Conservation (phyloP, 2,113 vertebrate genomes). For the Rhinolophus ferrumequinum region DNA sequence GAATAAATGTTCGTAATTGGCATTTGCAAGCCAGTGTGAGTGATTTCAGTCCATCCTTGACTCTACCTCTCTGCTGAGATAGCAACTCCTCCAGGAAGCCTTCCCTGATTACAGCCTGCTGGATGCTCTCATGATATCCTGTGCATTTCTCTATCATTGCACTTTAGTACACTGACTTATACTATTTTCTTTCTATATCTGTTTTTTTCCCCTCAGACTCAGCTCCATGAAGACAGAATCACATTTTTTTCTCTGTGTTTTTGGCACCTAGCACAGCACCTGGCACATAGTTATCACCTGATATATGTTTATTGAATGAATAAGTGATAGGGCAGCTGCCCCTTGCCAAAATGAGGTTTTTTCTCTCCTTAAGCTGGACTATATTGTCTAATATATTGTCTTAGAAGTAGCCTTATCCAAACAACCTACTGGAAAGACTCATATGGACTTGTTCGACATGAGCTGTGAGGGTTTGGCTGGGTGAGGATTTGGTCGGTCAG, state of each 20-base stretch:
- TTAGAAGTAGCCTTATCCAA: slow-evolving; percentile 37
- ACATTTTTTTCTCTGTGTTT: neutral
- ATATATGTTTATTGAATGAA: neutral
- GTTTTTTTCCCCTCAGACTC: neutral
- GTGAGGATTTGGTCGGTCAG: neutral
- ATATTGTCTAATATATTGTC: neutral
- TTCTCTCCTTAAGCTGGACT: neutral
- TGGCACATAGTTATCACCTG: neutral
- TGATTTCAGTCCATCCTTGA: neutral
- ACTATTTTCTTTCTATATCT: neutral
- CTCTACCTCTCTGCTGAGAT: neutral
- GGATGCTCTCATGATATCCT: too few species aligned
- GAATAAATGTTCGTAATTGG: neutral
- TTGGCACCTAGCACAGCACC: neutral
- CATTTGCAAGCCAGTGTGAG: neutral
- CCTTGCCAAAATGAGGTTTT: slow-evolving; percentile 1
- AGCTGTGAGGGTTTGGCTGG: neutral
- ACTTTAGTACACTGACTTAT: neutral
- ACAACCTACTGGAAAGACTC: neutral
- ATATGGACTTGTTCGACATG: neutral
- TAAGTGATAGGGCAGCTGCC: neutral
- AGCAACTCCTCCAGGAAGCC: neutral
- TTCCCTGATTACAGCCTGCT: neutral
- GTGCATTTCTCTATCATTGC: neutral
- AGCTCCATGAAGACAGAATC: neutral